Conservation (phyloP, 1,140 invertebrate species). For the Delia radicum region DNA sequence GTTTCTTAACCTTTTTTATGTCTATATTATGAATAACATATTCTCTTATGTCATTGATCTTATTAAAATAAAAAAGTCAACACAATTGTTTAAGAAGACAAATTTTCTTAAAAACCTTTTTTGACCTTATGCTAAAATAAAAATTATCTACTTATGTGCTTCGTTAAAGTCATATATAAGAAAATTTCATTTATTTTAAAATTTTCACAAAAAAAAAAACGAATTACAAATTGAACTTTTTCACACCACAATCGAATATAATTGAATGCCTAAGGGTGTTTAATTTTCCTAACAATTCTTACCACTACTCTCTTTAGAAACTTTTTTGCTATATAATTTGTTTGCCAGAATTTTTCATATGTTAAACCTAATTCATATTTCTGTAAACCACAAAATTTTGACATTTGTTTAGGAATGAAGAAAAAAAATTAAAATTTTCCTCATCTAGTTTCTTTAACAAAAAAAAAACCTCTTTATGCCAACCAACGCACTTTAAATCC, state of each 20-base stretch:
- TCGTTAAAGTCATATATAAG: neutral
- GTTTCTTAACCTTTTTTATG: too few species aligned
- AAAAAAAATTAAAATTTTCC: neutral
- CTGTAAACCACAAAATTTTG: neutral
- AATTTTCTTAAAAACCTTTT: too few species aligned
- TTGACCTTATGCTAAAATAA: too few species aligned
- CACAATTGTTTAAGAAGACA: too few species aligned
- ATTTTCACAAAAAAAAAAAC: too few species aligned
- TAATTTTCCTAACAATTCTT: neutral
- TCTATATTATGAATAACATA: too few species aligned
- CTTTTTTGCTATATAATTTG: neutral
- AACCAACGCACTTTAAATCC: neutral
- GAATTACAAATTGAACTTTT: constrained; percentile 11
- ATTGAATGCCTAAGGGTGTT: constrained; percentile 12
- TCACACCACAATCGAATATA: constrained; percentile 24
- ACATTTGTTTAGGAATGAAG: neutral
- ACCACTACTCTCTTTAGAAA: neutral
- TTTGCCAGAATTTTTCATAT: neutral
- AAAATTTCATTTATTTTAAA: neutral
- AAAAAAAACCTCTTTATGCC: neutral
- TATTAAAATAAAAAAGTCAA: too few species aligned
- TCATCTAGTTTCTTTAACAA: too few species aligned
- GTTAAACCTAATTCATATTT: neutral
- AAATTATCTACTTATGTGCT: too few species aligned
- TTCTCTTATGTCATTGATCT: too few species aligned